A percentile compares a stretch with the other conserved stretches of the same genome.
phyloP scores from a whole-genome alignment of 2,113 vertebrate species.

The Triplophysa dalaica region DNA sequence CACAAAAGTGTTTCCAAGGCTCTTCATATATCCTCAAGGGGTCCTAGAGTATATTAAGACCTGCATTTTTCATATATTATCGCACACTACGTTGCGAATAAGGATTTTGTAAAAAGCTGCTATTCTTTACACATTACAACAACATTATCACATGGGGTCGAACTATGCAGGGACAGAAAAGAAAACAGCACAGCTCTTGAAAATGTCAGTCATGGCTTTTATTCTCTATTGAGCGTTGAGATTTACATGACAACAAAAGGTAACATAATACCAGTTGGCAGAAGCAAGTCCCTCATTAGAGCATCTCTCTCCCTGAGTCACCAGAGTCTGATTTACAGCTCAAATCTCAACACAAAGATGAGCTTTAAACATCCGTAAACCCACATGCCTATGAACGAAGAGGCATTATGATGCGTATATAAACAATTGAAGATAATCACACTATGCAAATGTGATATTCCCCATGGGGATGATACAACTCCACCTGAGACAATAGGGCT shows the following conservation, averaged over 20 bases:
- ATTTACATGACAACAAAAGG: conserved; percentile 46
- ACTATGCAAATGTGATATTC: conserved; percentile 89
- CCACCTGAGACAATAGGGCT: conserved; percentile 83
- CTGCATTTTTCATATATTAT: background rate
- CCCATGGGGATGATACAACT: conserved; percentile 63
- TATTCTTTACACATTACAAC: conserved; percentile 36
- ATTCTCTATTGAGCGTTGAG: conserved; percentile 31
- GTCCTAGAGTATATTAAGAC: conserved; percentile 4
- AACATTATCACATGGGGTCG: conserved; percentile 24
- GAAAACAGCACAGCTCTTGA: conserved; percentile 32
- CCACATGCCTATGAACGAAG: conserved; percentile 82
- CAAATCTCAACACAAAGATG: conserved; percentile 86
- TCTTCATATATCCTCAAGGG: too few species aligned
- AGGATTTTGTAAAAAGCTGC: conserved; percentile 31
- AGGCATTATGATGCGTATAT: conserved; percentile 84
- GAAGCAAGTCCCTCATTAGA: conserved; percentile 42
- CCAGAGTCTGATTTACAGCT: conserved; percentile 37
- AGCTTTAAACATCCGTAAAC: conserved; percentile 88
- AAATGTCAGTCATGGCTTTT: conserved; percentile 45
- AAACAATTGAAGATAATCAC: conserved; percentile 88
- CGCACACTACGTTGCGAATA: background rate
- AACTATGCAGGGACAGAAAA: conserved; percentile 39
- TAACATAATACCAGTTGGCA: conserved; percentile 47
- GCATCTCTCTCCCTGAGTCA: conserved; percentile 38
- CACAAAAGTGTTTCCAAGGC: background rate